These are phyloP conservation scores for Willowsia nigromaculata DNA, from an alignment of 2,888 invertebrate species.

Conservation along the genomic window DNA sequence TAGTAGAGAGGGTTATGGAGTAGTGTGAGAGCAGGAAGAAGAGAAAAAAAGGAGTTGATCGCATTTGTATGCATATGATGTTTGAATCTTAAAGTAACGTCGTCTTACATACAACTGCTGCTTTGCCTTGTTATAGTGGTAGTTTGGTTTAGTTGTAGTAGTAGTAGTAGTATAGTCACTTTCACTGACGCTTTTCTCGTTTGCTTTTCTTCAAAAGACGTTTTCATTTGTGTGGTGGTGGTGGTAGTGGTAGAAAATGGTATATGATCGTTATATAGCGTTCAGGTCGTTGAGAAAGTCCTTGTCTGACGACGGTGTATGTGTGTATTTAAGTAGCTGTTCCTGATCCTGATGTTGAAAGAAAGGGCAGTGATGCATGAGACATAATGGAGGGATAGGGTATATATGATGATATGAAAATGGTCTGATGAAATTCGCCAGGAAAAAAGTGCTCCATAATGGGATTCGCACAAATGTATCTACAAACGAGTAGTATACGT, in stretches of 20 bases:
- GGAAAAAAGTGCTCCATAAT: conserved; percentile 46
- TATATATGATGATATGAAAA: conserved; percentile 65
- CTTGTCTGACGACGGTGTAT: not conserved
- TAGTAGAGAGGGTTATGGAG: not conserved
- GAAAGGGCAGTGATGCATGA: conserved; percentile 68
- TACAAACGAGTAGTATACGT: not conserved
- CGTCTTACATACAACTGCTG: conserved; percentile 26
- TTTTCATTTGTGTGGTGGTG: conserved; percentile 19
- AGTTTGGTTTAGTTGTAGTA: no score
- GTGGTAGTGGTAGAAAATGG: not conserved
- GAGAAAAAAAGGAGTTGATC: conserved; percentile 76
- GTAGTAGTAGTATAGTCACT: not conserved
- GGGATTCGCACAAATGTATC: not conserved
- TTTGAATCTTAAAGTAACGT: conserved; percentile 73
- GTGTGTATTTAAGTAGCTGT: conserved; percentile 45
- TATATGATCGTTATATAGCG: conserved; percentile 9
- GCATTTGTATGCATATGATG: conserved; percentile 78
- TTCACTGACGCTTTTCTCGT: conserved; percentile 30
- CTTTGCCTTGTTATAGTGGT: not conserved
- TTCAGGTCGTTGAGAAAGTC: conserved; percentile 13
- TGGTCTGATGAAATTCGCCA: conserved; percentile 60
- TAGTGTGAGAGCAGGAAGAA: conserved; percentile 49
- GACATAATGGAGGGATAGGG: conserved; percentile 48
- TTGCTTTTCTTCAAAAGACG: conserved; percentile 15
- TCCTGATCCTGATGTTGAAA: conserved; percentile 57